phyloP scores from a whole-genome alignment of 2,888 invertebrate genomes.

The Troglohyphantes excavatus region DNA sequence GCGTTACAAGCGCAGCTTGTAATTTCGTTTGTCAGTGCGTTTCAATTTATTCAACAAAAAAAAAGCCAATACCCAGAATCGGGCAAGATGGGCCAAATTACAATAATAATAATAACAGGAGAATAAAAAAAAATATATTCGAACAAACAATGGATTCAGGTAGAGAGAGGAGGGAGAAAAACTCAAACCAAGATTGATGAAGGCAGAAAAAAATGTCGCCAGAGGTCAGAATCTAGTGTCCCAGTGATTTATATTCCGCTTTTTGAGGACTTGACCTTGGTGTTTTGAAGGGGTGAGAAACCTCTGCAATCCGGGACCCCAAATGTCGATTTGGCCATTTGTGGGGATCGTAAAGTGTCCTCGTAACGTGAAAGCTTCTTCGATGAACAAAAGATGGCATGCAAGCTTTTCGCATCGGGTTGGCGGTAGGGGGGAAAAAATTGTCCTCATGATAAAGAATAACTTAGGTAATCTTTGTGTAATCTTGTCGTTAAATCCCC shows the following conservation, averaged over 20 bases:
- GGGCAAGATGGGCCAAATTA: background rate
- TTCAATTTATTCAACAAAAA: conserved; percentile 25
- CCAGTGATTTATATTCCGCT: conserved; percentile 74
- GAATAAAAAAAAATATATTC: conserved; percentile 25
- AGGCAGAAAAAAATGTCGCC: conserved; percentile 4
- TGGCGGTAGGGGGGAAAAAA: too few relatives aligned
- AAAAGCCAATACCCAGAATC: conserved; percentile 1
- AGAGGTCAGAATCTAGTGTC: conserved; percentile 57
- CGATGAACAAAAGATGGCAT: too few relatives aligned
- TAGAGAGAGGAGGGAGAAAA: background rate
- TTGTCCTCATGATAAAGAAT: too few relatives aligned
- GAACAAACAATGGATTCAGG: conserved; percentile 28
- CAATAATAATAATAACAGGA: background rate
- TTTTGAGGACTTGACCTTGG: conserved; percentile 48
- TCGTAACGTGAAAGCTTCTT: too few relatives aligned
- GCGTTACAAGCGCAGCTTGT: conserved; percentile 41
- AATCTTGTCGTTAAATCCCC: too few relatives aligned
- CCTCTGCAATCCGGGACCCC: conserved; percentile 31
- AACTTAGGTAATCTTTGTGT: too few relatives aligned
- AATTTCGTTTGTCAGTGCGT: conserved; percentile 56
- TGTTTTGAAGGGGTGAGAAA: conserved; percentile 27
- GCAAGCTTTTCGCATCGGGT: too few relatives aligned
- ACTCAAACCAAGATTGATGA: too few relatives aligned
- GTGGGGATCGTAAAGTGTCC: too few relatives aligned
- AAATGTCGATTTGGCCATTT: conserved; percentile 16